Evolutionary conservation across 1,140 invertebrate genomes (phyloP).

Genomic region (Stenopsyche tienmushanensis): DNA sequence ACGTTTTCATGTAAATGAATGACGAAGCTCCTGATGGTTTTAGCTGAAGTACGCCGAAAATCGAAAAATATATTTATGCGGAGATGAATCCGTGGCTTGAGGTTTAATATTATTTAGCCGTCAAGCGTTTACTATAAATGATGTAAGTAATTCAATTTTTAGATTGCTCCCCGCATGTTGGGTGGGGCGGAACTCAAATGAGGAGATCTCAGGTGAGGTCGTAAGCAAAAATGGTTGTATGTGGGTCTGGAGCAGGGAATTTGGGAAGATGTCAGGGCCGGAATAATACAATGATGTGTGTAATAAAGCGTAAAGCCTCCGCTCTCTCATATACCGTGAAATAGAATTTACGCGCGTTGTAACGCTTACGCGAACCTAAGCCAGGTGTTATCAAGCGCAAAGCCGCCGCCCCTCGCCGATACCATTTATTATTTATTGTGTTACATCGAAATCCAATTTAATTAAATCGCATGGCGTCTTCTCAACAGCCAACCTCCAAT

Average conservation of each 20-base stretch:
- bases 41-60: no score
- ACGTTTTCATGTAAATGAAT: no score
- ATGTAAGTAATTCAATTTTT: not conserved
- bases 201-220: not conserved
- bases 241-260: not conserved
- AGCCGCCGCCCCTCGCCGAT: not conserved
- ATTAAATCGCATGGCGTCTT: not conserved
- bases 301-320: conserved; percentile 6
- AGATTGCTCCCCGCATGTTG: not conserved
- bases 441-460: not conserved
- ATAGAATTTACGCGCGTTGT: conserved; percentile 6
- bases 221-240: conserved; percentile 1
- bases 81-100: no score
- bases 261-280: not conserved
- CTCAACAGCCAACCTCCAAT: not conserved
- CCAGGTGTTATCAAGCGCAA: not conserved
- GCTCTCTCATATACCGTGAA: conserved; percentile 1
- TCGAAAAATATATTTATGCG: no score
- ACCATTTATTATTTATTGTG: conserved; percentile 2
- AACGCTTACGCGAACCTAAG: not conserved
- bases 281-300: conserved; percentile 10
- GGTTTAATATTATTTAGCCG: not conserved
- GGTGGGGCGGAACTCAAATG: not conserved
- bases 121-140: not conserved
- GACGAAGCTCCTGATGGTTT: no score